phyloP scores from a whole-genome alignment of 2,888 invertebrate species.

The Tetramorium bicarinatum region DNA sequence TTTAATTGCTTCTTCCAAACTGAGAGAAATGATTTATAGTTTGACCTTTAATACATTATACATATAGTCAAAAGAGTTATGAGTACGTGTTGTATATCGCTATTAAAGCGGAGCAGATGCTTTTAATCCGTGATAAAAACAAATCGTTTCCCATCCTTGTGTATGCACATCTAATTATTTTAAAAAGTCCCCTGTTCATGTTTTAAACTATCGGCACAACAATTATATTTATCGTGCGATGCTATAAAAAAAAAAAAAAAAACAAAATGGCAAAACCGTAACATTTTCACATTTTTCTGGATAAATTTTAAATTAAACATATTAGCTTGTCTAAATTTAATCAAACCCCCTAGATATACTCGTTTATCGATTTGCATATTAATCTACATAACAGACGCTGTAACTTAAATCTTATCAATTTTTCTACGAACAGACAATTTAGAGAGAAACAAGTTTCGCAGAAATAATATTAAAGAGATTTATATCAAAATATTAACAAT shows the following conservation, averaged over 20 bases:
- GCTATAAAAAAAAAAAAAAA: neutral
- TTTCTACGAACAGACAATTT: neutral
- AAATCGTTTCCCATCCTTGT: neutral
- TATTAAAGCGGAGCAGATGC: conserved; percentile 22
- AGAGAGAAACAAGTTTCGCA: neutral
- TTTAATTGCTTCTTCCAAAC: conserved; percentile 6
- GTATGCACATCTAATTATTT: conserved; percentile 17
- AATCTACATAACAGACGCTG: neutral
- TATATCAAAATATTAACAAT: neutral
- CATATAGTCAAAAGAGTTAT: neutral
- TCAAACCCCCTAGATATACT: neutral
- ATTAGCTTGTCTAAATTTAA: neutral
- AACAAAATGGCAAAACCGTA: neutral
- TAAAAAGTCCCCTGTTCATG: neutral
- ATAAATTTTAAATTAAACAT: neutral
- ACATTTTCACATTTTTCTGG: neutral
- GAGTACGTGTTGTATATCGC: neutral
- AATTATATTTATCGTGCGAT: neutral
- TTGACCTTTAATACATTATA: neutral
- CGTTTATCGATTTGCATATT: neutral
- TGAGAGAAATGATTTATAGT: neutral
- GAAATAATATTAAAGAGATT: neutral
- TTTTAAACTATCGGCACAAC: conserved; percentile 12
- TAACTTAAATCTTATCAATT: conserved; percentile 1
- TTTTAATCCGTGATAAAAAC: conserved; percentile 42